Evolutionary conservation across 2,113 vertebrate species (phyloP).

Genomic region (Seriola rivoliana): DNA sequence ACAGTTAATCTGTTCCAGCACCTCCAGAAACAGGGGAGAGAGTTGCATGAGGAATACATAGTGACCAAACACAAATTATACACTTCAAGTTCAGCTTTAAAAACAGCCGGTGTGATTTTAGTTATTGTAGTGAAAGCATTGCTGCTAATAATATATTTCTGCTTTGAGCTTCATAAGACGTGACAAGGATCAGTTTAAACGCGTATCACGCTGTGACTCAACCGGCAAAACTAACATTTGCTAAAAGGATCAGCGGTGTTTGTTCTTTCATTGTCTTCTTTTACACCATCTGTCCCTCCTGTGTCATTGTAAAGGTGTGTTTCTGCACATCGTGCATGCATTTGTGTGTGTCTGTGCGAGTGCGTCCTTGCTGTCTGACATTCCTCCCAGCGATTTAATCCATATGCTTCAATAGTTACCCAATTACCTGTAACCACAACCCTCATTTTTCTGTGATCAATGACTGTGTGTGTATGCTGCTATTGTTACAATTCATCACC

Average conservation of each 20-base stretch:
- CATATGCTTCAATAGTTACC: constrained; percentile 44
- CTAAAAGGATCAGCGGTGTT: not conserved
- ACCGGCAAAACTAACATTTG: not conserved
- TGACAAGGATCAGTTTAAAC: not conserved
- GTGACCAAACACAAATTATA: not conserved
- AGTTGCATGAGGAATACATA: not conserved
- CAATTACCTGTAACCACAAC: constrained; percentile 60
- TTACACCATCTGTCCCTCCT: not conserved
- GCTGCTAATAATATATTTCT: not conserved
- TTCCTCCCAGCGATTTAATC: constrained; percentile 29
- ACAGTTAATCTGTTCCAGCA: not conserved
- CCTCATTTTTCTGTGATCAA: constrained; percentile 53
- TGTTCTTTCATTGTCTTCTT: not conserved
- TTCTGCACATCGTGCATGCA: not conserved
- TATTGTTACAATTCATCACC: constrained; percentile 43
- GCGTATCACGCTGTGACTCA: not conserved
- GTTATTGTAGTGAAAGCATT: not conserved
- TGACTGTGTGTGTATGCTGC: constrained; percentile 25
- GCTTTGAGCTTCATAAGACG: not conserved
- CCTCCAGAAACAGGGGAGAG: not conserved
- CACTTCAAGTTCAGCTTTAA: not conserved
- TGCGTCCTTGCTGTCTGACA: constrained; percentile 13
- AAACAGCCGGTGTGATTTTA: not conserved
- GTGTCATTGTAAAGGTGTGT: not conserved
- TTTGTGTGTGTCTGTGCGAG: not conserved